These are phyloP conservation scores for Patella vulgata DNA, from an alignment of 1,140 invertebrate species.

Conservation along the genomic window DNA sequence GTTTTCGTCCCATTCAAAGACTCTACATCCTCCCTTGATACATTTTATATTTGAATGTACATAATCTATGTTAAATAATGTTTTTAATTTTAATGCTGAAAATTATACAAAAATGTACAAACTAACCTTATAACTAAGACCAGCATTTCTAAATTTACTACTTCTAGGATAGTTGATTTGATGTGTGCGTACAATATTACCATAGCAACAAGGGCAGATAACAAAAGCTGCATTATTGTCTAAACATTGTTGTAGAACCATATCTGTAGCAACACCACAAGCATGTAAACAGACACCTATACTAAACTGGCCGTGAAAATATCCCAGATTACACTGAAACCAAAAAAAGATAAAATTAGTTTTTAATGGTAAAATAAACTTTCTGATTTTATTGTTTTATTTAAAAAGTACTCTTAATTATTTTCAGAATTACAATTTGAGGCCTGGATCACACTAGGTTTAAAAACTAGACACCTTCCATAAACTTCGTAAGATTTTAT, in stretches of 20 bases:
- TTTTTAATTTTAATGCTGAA: no score
- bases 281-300: constrained; percentile 91
- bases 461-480: no score
- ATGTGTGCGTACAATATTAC: constrained; percentile 80
- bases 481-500: no score
- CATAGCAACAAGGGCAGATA: constrained; percentile 95
- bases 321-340: constrained; percentile 67
- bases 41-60: no score
- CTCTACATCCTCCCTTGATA: no score
- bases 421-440: no score
- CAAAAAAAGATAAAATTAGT: constrained; percentile 18
- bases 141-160: constrained; percentile 68
- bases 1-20: no score
- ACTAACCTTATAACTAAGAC: constrained; percentile 52
- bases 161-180: constrained; percentile 76
- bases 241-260: constrained; percentile 88
- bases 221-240: constrained; percentile 82
- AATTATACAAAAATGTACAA: not conserved
- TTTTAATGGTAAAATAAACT: not conserved
- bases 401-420: no score
- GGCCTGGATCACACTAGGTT: no score
- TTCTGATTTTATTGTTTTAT: no score
- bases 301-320: constrained; percentile 73
- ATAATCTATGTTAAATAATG: no score
- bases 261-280: constrained; percentile 93